Conservation (phyloP, 2,797 vertebrate genomes). For the Saxicola maurus region DNA sequence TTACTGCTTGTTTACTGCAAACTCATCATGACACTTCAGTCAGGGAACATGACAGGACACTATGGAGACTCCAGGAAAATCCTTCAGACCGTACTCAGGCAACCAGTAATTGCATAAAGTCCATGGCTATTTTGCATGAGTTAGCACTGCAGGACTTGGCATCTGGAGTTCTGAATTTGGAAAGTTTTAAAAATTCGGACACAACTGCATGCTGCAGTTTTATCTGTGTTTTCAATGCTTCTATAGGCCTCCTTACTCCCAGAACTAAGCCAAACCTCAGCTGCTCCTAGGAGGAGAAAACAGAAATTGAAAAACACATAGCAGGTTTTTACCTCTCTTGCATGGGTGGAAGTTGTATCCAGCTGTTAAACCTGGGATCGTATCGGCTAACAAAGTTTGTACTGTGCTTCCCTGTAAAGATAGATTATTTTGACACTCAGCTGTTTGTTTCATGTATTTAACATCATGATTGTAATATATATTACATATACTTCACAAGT, state of each 20-base stretch:
- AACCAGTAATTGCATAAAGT: slow-evolving; percentile 8
- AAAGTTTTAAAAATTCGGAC: neutral
- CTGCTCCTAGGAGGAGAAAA: neutral
- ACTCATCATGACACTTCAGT: slow-evolving; percentile 9
- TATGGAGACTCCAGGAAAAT: slow-evolving; percentile 18
- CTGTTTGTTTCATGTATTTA: slow-evolving; percentile 60
- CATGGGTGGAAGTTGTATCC: slow-evolving; percentile 98
- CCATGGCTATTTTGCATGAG: neutral
- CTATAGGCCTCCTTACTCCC: neutral
- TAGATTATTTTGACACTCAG: slow-evolving; percentile 70
- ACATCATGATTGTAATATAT: slow-evolving; percentile 51
- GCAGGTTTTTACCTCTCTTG: slow-evolving; percentile 89
- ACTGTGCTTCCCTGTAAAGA: slow-evolving; percentile 94
- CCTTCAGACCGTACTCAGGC: neutral
- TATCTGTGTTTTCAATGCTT: neutral
- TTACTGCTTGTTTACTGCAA: slow-evolving; percentile 32
- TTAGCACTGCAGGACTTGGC: slow-evolving; percentile 23
- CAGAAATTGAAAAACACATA: slow-evolving; percentile 14
- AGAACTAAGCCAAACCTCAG: neutral
- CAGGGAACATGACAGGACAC: slow-evolving; percentile 16
- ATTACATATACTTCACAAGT: slow-evolving; percentile 39
- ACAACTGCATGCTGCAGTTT: neutral
- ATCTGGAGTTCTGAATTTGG: neutral
- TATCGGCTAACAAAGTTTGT: slow-evolving; percentile 98
- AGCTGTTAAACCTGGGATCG: slow-evolving; percentile 98